A percentile compares a stretch with the other conserved stretches of the same genome.
Evolutionary conservation across 2,888 invertebrate genomes (phyloP).

Genomic region (Eutolmus rufibarbis): DNA sequence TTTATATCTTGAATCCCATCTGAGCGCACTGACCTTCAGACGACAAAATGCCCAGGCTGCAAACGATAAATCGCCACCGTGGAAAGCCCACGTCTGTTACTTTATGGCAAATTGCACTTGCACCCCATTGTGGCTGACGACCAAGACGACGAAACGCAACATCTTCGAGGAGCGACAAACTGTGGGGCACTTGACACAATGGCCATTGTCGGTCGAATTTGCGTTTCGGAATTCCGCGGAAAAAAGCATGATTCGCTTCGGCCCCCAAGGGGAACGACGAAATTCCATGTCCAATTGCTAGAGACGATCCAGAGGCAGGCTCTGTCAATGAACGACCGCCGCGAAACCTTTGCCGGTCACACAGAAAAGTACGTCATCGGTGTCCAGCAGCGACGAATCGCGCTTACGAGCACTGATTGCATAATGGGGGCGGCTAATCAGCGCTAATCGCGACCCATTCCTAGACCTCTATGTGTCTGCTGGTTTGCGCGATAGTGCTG

Average conservation of each 20-base stretch:
- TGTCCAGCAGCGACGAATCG: not conserved
- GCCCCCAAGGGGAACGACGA: not conserved
- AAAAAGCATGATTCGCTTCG: not conserved
- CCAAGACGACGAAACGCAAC: not conserved
- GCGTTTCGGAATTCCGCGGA: slow-evolving; percentile 18
- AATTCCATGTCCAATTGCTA: not conserved
- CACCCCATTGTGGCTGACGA: not conserved
- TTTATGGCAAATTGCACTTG: not conserved
- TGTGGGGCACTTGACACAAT: not conserved
- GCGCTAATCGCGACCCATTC: slow-evolving; percentile 37
- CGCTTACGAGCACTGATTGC: slow-evolving; percentile 43
- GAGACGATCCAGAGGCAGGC: not conserved
- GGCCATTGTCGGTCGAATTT: not conserved
- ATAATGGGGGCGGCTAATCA: slow-evolving; percentile 46
- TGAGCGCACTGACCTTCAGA: not conserved
- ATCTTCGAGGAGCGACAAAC: not conserved
- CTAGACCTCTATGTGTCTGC: not conserved
- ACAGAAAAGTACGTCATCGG: not conserved
- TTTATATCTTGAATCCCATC: not conserved
- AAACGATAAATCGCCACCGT: not conserved
- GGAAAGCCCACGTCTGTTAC: not conserved
- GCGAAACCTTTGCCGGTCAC: slow-evolving; percentile 27
- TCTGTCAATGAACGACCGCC: slow-evolving; percentile 38
- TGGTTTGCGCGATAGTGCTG: not conserved
- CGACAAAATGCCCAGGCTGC: not conserved